phyloP scores from a whole-genome alignment of 2,888 invertebrate genomes.

The Deilephila porcellus region DNA sequence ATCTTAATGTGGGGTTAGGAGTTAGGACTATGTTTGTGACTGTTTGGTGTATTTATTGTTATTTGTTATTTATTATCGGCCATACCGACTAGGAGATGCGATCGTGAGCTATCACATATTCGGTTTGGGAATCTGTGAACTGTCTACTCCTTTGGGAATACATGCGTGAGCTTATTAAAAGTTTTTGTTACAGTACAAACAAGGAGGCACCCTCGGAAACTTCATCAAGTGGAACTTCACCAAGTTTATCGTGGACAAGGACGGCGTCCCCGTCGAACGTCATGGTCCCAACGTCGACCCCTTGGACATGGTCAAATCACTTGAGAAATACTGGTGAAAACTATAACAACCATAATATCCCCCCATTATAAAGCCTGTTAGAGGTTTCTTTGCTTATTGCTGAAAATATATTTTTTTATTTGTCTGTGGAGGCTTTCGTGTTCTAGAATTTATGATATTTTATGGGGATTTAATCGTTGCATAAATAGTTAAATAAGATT shows the following conservation, averaged over 20 bases:
- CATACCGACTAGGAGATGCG: too few relatives aligned
- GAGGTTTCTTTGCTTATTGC: background rate
- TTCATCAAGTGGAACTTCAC: constrained; percentile 95
- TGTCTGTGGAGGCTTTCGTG: background rate
- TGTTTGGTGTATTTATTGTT: too few relatives aligned
- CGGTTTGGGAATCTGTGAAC: too few relatives aligned
- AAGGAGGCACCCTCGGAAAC: constrained; percentile 84
- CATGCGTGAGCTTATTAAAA: too few relatives aligned
- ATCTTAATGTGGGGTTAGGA: too few relatives aligned
- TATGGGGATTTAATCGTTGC: too few relatives aligned
- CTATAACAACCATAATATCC: background rate
- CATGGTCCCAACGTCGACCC: constrained; percentile 87
- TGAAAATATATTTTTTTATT: background rate
- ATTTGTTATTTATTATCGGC: too few relatives aligned
- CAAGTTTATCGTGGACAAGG: constrained; percentile 91
- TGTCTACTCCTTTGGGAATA: background rate
- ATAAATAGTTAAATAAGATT: background rate
- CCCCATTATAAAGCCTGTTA: background rate
- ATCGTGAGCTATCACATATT: too few relatives aligned
- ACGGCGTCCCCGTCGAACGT: constrained; percentile 88
- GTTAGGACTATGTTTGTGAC: too few relatives aligned
- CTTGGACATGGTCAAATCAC: constrained; percentile 75
- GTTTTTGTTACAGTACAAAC: constrained; percentile 64
- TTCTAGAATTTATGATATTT: too few relatives aligned
- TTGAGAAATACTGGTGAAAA: constrained; percentile 84